phyloP scores from a whole-genome alignment of 2,888 invertebrate species.

The Blera fallax region DNA sequence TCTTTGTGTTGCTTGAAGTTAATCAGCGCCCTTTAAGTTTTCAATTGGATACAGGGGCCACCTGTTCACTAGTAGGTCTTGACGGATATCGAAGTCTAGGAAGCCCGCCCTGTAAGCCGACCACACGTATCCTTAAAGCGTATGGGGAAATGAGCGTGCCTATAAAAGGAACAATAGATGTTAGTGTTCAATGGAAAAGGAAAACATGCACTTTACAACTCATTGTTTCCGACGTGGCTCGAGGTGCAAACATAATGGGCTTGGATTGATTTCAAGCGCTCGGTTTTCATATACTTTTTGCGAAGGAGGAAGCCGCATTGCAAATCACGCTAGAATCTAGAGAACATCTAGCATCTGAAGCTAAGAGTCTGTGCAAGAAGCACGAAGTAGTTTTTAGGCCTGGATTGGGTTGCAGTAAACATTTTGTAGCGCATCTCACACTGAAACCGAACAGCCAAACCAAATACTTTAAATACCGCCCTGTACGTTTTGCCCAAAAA shows the following conservation, averaged over 20 bases:
- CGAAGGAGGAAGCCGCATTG: not conserved
- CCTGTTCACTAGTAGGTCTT: not conserved
- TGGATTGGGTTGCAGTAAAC: not conserved
- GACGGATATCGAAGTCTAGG: not conserved
- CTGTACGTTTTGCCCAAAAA: not conserved
- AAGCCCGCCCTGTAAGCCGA: not conserved
- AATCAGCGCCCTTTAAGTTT: conserved; percentile 1
- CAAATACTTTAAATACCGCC: conserved; percentile 14
- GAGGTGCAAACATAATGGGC: not conserved
- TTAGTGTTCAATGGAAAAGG: not conserved
- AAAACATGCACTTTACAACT: not conserved
- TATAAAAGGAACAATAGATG: not conserved
- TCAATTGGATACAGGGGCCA: too few species aligned
- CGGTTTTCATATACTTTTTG: not conserved
- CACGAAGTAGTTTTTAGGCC: not conserved
- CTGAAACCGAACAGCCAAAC: not conserved
- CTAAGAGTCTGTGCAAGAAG: not conserved
- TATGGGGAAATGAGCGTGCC: conserved; percentile 3
- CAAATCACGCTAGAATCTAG: not conserved
- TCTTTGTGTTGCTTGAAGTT: conserved; percentile 10
- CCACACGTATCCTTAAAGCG: not conserved
- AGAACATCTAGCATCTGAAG: not conserved
- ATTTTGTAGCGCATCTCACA: not conserved
- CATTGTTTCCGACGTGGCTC: not conserved
- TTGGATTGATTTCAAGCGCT: conserved; percentile 20